Percentiles rank a stretch among this genome's conserved stretches.
These are phyloP conservation scores for Leptinotarsa lineolata DNA, from an alignment of 1,140 invertebrate species.

Conservation along the genomic window DNA sequence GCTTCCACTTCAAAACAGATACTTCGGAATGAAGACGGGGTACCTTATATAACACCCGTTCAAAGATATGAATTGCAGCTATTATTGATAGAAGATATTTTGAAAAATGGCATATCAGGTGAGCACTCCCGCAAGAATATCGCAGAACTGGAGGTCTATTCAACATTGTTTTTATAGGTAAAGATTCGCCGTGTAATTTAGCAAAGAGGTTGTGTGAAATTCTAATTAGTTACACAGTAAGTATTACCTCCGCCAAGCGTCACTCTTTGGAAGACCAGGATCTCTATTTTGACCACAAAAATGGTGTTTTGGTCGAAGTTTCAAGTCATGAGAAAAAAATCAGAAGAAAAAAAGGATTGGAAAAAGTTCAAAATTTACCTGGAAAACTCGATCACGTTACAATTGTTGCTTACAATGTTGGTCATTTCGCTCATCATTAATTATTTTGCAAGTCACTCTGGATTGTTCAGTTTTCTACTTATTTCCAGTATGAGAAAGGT, in stretches of 20 bases:
- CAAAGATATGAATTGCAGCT: slow-evolving; percentile 81
- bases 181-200: slow-evolving; percentile 59
- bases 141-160: background rate
- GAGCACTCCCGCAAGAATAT: slow-evolving; percentile 40
- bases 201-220: slow-evolving; percentile 73
- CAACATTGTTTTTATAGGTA: slow-evolving; percentile 33
- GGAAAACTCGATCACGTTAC: slow-evolving; percentile 94
- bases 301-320: slow-evolving; percentile 62
- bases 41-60: slow-evolving; percentile 78
- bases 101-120: slow-evolving; percentile 73
- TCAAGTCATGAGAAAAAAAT: slow-evolving; percentile 67
- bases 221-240: slow-evolving; percentile 77
- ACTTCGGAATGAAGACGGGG: slow-evolving; percentile 58
- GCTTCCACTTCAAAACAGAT: slow-evolving; percentile 50
- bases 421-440: slow-evolving; percentile 41
- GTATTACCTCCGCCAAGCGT: slow-evolving; percentile 77
- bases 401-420: slow-evolving; percentile 81
- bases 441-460: background rate
- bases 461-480: background rate
- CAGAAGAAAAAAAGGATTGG: slow-evolving; percentile 70
- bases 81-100: slow-evolving; percentile 79
- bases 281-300: slow-evolving; percentile 69
- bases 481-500: background rate
- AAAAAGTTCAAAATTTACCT: slow-evolving; percentile 73
- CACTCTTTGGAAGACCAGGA: slow-evolving; percentile 80